Evolutionary conservation across 2,113 vertebrate genomes (phyloP).

Genomic region (Antechinus stuartii): DNA sequence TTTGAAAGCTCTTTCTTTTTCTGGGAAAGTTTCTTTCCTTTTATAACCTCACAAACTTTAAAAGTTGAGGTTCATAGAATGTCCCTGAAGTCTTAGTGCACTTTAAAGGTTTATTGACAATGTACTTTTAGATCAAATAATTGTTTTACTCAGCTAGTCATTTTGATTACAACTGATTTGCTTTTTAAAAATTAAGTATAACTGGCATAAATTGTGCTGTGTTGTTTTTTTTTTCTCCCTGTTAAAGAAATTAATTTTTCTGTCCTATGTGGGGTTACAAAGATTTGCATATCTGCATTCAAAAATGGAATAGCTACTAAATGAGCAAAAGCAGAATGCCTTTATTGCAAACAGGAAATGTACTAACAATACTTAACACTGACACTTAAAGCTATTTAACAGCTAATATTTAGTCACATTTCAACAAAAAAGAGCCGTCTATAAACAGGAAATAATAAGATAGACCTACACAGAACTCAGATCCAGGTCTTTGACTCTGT

Average conservation of each 20-base stretch:
- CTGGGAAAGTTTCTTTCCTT: slow-evolving; percentile 51
- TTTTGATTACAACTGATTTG: slow-evolving; percentile 26
- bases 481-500: neutral
- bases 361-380: neutral
- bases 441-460: neutral
- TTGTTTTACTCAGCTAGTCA: slow-evolving; percentile 39
- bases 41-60: slow-evolving; percentile 28
- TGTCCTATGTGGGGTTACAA: neutral
- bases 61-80: neutral
- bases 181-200: slow-evolving; percentile 26
- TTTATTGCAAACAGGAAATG: neutral
- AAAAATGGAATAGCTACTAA: neutral
- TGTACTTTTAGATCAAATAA: slow-evolving; percentile 17
- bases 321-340: no score
- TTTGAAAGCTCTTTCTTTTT: slow-evolving; percentile 53
- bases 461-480: neutral
- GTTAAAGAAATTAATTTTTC: neutral
- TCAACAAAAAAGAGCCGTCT: neutral
- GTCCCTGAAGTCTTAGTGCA: neutral
- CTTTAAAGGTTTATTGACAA: neutral
- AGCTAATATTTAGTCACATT: neutral
- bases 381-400: neutral
- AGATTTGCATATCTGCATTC: neutral
- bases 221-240: neutral
- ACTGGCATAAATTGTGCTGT: neutral